Evolutionary conservation across 2,797 vertebrate genomes (phyloP), one percentile per base, ranked within the genome.

Genomic region (Sebastes melanostomus): DNA sequence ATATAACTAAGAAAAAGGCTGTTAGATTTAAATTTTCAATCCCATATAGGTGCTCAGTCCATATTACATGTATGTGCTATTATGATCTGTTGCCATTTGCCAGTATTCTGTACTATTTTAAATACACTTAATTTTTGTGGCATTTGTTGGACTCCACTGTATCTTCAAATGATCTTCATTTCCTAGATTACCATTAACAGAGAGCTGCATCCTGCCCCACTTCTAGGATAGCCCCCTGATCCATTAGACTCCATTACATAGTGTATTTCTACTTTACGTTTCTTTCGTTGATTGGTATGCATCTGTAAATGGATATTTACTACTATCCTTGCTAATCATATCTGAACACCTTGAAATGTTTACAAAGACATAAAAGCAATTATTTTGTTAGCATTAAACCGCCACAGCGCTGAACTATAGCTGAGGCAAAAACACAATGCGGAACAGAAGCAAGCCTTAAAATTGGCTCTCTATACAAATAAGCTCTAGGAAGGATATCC

Each of bases 381-480:
- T 4, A 9, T 46, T 66, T 72, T 13, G n/a, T 63, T 13, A 22
- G 3, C 36, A 16, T 24, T 59, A 29, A 66, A 67, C 24, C 2
- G 24, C 55, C 50, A 25, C 20, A 56, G n/a, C 4, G 8, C 5
- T 22, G 30, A 25, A 38, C 8, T 54, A 16, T 3, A 20, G 27
- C 7, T 73, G 24, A 9, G n/a, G 16, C 24, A 3, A 62, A 76
- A 52, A 42, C 29, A 14, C 2, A 18, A 24, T 38, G 29, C 29
- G 2, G 52, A 42, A 46, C 67, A 77, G 38, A 68, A 32, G n/a
- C 16, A 9, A 36, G 50, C 55, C 13, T 63, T 52, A 8, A 50
- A 72, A 72, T 78, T 66, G 62, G 20, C 62, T 24, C 58, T 56
- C 50, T 22, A 52, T 42, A 63, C 77, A 85, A 76, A 72, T 82